Evolutionary conservation across 2,888 invertebrate species (phyloP).

Genomic region (Ochlodes sylvanus): DNA sequence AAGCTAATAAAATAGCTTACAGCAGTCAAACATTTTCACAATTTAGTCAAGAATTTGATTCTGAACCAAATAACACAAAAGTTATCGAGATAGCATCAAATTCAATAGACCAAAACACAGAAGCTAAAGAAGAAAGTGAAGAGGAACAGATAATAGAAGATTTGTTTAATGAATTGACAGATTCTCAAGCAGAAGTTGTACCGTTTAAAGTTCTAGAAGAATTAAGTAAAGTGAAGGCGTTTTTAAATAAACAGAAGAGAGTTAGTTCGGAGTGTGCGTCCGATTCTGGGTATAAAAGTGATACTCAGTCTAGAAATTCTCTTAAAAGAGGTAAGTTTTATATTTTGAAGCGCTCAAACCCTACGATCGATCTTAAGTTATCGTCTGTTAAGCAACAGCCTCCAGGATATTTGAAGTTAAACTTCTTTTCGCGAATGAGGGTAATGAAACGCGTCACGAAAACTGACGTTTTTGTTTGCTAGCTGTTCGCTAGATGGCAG

Average conservation of each 20-base stretch:
- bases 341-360: no score
- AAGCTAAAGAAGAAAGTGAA: neutral
- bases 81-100: neutral
- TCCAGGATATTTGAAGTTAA: no score
- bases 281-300: conserved; percentile 68
- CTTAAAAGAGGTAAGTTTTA: conserved; percentile 50
- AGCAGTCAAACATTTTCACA: conserved; percentile 6
- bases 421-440: no score
- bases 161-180: conserved; percentile 43
- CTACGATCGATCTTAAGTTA: no score
- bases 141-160: conserved; percentile 32
- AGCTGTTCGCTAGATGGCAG: no score
- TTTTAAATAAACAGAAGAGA: conserved; percentile 53
- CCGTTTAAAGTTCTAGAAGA: conserved; percentile 73
- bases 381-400: no score
- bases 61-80: neutral
- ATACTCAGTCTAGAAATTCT: conserved; percentile 55
- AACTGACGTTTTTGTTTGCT: no score
- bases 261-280: conserved; percentile 44
- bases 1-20: neutral
- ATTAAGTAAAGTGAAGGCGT: conserved; percentile 62
- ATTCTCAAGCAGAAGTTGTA: conserved; percentile 52
- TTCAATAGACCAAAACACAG: neutral
- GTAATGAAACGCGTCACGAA: no score
- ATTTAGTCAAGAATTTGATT: conserved; percentile 23